Evolutionary conservation across 1,140 invertebrate genomes (phyloP), one percentile per base, ranked within the genome.

Genomic region (Cepaea nemoralis): DNA sequence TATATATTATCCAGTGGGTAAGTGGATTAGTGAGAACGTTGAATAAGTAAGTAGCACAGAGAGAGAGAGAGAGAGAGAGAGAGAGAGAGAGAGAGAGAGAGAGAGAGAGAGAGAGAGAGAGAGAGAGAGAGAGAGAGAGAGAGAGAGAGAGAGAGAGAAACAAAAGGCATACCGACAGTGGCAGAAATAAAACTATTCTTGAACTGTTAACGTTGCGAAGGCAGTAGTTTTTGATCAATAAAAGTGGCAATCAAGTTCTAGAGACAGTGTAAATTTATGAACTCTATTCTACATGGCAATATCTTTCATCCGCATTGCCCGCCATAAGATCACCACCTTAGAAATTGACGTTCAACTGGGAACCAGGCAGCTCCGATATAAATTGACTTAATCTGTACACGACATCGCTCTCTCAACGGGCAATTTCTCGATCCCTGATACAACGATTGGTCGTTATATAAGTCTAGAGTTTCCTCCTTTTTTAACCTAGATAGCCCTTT

Each of bases 371-470:
- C 39, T 35, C 33, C 3, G 39, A 37, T 37, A 70, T 40, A 70
- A 70, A 70, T 70, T 70, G 67, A 12, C 39, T 70, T 35, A 70
- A 70, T 40, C 33, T 70, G 67, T 40, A 70, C 33, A 70, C 67
- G 39, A 40, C 33, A 37, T 70, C 39, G 42, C 42, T 45, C 16
- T 5, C 33, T 10, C 27, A 5, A 24, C 5, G 19, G 24, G 10
- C 12, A 5, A 6, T 19, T 6, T 70, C 33, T 10, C 14, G 39
- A 16, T 31, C 35, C 39, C n/a, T 2, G 67, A 37, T 16, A 37
- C 31, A 37, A 37, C 33, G 39, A 70, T 70, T 70, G 50, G 50
- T 22, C 24, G 50, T n/a, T 14, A 55, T 55, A 24, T 24, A n/a
- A 22, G 50, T 22, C 50, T 14, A 24, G 50, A 22, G 50, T n/a